Evolutionary conservation across 2,113 vertebrate genomes (phyloP).

Genomic region (Australoheros scitulus): DNA sequence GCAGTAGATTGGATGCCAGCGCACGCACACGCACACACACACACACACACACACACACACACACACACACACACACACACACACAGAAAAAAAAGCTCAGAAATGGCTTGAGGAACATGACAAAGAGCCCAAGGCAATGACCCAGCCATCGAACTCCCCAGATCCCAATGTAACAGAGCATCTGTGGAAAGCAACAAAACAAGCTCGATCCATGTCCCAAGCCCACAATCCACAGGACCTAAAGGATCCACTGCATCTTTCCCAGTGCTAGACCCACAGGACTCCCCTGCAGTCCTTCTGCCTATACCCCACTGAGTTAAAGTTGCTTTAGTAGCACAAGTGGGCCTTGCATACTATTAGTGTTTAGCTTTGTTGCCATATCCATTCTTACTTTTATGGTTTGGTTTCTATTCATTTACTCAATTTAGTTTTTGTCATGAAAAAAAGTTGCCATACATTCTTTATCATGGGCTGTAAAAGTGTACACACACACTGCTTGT

Average conservation of each 20-base stretch:
- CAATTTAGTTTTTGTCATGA: not conserved
- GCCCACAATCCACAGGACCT: not conserved
- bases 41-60: no score
- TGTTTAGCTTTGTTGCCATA: no score
- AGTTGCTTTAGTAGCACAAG: not conserved
- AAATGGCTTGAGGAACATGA: not conserved
- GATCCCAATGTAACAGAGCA: not conserved
- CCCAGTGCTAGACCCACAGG: not conserved
- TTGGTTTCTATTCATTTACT: not conserved
- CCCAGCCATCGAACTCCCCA: not conserved
- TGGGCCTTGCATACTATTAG: no score
- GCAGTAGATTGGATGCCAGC: not conserved
- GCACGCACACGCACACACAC: no score
- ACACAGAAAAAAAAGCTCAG: not conserved
- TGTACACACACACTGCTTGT: not conserved
- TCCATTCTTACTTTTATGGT: not conserved
- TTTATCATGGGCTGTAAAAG: not conserved
- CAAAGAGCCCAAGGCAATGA: conserved; percentile 1
- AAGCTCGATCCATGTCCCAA: not conserved
- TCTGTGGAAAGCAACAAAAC: not conserved
- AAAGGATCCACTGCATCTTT: not conserved
- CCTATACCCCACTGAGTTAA: not conserved
- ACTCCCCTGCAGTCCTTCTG: not conserved
- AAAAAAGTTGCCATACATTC: not conserved
- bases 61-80: not conserved